Base-by-base conservation (phyloP, 2,888 invertebrate species). In the Troglohyphantes excavatus region DNA sequence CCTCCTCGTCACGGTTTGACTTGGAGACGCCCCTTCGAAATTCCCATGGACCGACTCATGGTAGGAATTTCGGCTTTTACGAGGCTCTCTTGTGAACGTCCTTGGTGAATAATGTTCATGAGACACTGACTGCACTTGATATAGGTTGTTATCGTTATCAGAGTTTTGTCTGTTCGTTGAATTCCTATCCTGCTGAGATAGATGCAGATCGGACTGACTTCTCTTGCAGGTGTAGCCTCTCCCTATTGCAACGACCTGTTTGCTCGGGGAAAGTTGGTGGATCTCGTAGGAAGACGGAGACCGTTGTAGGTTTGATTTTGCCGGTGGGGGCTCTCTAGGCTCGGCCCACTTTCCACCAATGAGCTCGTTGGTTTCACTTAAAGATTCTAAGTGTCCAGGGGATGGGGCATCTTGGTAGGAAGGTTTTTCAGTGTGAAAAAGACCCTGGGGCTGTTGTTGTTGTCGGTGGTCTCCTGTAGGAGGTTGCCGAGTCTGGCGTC, bases 251-350 rank as follows among this genome's bases (percentile, higher is more conserved):
- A 72, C 23, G 19, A 23, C 73, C 19, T 90, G 84, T 26, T 85
- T 90, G 46, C 90, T 90, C 21, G 90, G 90, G 29, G 90, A 90
- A 21, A 85, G 39, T 39, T 90, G 90, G 39, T 90, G 90, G 46
- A 90, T 85, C 61, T 90, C 84, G 72, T 90, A 90, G 26, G 90
- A 90, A 23, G 90, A 90, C 23, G 90, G 90, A 5, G 90, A 90
- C 23, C 85, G 72, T 39, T 90, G 84, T 0, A 85, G 73, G 63
- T 19, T 67, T 27, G 90, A 33, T 21, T 90, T 90, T 23, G 73
- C 27, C 27, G 73, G 63, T 11, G 53, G 27, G 46, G 70, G 21
- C 39, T 85, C 84, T 39, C 84, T 61, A 23, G 84, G 79, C 46
- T 90, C 90, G 6, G 82, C 82, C 89, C 89, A 82, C 26, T 90